Evolutionary conservation across 2,888 invertebrate species (phyloP).

Genomic region (Pandemis heparana): DNA sequence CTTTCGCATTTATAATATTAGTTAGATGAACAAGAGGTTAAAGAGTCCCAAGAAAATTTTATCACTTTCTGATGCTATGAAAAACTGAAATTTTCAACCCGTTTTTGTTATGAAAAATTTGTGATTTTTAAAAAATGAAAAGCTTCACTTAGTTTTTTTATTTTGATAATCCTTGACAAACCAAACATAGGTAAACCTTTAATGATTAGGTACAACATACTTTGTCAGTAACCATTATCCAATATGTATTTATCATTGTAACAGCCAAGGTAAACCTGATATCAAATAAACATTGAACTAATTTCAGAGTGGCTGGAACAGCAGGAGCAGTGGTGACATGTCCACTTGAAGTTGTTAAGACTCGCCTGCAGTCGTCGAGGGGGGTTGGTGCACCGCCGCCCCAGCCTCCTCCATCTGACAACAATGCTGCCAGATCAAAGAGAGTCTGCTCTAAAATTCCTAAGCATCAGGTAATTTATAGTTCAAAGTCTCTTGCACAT

Average conservation of each 20-base stretch:
- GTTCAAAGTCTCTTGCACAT: not conserved
- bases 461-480: slow-evolving; percentile 88
- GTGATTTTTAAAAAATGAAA: no score
- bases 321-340: slow-evolving; percentile 98
- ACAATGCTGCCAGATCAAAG: slow-evolving; percentile 85
- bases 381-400: slow-evolving; percentile 85
- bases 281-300: not conserved
- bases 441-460: slow-evolving; percentile 91
- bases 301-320: slow-evolving; percentile 95
- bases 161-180: not conserved
- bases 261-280: not conserved
- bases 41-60: no score
- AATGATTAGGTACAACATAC: not conserved
- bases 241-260: not conserved
- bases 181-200: not conserved
- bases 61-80: no score
- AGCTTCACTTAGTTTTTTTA: not conserved
- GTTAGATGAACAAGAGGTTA: no score
- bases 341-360: slow-evolving; percentile 99
- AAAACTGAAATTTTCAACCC: no score
- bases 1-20: no score
- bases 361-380: slow-evolving; percentile 97
- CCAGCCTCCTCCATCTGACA: slow-evolving; percentile 79
- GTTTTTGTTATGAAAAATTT: no score
- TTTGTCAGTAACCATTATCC: not conserved